Evolutionary conservation across 2,888 invertebrate species (phyloP), one percentile per base, ranked within the genome.

Genomic region (Hydropsyche betteni): DNA sequence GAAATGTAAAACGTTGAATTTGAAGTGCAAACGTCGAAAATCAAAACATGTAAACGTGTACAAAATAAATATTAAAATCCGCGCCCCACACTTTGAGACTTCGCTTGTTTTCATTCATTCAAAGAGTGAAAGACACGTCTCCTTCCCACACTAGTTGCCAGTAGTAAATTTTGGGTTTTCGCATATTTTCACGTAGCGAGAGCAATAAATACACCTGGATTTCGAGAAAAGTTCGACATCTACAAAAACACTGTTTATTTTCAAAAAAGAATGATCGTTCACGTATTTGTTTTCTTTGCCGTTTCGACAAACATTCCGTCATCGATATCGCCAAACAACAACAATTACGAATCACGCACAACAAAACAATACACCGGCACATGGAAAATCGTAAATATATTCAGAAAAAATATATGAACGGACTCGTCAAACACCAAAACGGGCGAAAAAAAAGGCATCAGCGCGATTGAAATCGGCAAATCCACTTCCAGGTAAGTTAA

Each of bases 121-220:
- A 55, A 36, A 6, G 34, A 24, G n/a, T n/a, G n/a, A 34, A 64
- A 64, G 44, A 10, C 44, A 44, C 44, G 44, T 44, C 10, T 10
- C 44, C 44, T 55, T 55, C 16, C 12, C 55, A 51, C 10, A 55
- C n/a, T 14, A 14, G 14, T n/a, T 36, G 64, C 10, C 34, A 44
- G 7, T 64, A 64, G 64, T 64, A 64, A 64, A 34, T 34, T 64
- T 64, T 6, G 34, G n/a, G n/a, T 10, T 64, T 64, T 64, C 58
- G 58, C 58, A 58, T 58, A 58, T 58, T 58, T 58, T 58, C 58
- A 58, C 58, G 58, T 58, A 58, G 58, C 8, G 16, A 58, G 16
- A 2, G 16, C 58, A 58, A 58, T 58, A 58, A 58, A 58, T 58
- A 58, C 58, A 58, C 58, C 58, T 58, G 64, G 64, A 34, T 64